phyloP scores from a whole-genome alignment of 2,888 invertebrate genomes.

The Stegana nigrithorax region DNA sequence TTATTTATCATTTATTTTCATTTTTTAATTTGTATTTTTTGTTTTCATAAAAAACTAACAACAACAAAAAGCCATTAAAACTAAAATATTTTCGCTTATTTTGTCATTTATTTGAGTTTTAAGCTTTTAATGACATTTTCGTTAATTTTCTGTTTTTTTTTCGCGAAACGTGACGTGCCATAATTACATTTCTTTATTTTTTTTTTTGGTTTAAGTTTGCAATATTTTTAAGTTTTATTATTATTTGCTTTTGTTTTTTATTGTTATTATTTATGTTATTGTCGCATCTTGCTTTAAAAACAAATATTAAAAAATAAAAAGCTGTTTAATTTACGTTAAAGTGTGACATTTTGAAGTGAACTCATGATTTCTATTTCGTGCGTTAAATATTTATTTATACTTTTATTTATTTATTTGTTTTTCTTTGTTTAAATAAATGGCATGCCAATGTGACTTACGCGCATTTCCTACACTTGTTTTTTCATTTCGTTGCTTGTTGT shows the following conservation, averaged over 20 bases:
- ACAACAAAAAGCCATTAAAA: no score
- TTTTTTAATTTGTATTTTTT: no score
- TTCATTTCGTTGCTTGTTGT: conserved; percentile 23
- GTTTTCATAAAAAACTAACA: no score
- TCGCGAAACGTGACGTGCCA: conserved; percentile 1
- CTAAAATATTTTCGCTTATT: no score
- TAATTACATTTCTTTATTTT: background rate
- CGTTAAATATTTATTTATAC: background rate
- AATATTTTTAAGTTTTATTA: background rate
- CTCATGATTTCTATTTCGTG: conserved; percentile 29
- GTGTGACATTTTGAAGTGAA: conserved; percentile 35
- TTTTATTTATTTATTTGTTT: conserved; percentile 29
- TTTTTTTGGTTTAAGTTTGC: background rate
- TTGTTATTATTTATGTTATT: background rate
- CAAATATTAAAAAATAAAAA: conserved; percentile 20
- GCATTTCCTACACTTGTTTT: conserved; percentile 30
- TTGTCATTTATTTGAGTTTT: no score
- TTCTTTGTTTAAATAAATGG: conserved; percentile 8
- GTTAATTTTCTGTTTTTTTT: background rate
- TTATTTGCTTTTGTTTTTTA: background rate
- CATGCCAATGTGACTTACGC: conserved; percentile 15
- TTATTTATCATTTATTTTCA: no score
- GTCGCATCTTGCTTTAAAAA: no score
- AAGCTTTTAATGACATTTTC: no score
- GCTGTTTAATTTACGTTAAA: conserved; percentile 32